These are phyloP conservation scores for Macroglossus sobrinus DNA, from an alignment of 2,113 vertebrate species.

Conservation along the genomic window DNA sequence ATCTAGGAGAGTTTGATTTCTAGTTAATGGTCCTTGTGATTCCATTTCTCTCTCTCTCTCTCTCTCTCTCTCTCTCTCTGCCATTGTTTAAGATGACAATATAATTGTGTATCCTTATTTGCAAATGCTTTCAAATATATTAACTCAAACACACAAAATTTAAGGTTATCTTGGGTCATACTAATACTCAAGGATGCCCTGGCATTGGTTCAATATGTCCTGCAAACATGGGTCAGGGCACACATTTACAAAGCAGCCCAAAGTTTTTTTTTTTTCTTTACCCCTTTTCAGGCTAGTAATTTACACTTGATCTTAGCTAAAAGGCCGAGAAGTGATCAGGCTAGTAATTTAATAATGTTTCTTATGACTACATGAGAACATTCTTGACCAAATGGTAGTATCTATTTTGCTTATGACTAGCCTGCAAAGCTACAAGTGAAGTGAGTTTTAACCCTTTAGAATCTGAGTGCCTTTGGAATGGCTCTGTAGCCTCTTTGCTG, in stretches of 20 bases:
- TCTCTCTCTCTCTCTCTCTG: too few species aligned
- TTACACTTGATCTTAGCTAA: not conserved
- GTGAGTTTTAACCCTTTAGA: not conserved
- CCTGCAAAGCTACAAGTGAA: not conserved
- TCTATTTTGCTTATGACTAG: not conserved
- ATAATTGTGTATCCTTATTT: not conserved
- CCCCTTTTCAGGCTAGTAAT: not conserved
- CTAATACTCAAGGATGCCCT: not conserved
- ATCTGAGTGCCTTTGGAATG: not conserved
- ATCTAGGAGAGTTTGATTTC: not conserved
- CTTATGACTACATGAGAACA: not conserved
- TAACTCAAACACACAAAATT: slow-evolving; percentile 20
- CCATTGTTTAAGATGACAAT: slow-evolving; percentile 38
- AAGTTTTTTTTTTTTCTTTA: not conserved
- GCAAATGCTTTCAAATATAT: slow-evolving; percentile 31
- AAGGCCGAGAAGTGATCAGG: too few species aligned
- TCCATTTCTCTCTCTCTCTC: not conserved
- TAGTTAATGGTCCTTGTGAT: slow-evolving; percentile 22
- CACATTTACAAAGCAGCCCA: not conserved
- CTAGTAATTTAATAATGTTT: not conserved
- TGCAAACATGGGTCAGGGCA: not conserved
- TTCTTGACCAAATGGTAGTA: not conserved
- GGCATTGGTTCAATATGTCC: not conserved
- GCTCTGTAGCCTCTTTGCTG: not conserved
- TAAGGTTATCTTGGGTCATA: not conserved